Evolutionary conservation across 2,113 vertebrate genomes (phyloP).

Genomic region (Erythrocercus mccallii): DNA sequence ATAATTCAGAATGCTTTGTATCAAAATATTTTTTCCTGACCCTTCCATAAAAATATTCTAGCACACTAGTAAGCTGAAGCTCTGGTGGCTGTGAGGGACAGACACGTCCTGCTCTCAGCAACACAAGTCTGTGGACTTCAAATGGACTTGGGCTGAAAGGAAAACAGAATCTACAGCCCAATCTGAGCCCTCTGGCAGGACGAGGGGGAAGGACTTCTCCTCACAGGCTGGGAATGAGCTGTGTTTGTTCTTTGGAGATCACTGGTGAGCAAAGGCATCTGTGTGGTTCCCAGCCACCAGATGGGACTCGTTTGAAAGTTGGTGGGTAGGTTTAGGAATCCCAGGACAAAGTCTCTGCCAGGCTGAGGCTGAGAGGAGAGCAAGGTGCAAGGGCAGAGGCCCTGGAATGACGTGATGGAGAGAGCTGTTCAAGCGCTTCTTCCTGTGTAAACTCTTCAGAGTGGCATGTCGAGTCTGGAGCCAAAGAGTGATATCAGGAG

Average conservation of each 20-base stretch:
- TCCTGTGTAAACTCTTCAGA: not conserved
- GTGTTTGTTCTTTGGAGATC: not conserved
- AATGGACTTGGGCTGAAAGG: not conserved
- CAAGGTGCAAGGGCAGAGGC: not conserved
- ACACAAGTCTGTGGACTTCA: fast-evolving
- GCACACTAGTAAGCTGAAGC: not conserved
- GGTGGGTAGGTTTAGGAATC: not conserved
- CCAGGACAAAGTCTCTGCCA: not conserved
- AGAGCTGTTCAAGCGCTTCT: not conserved
- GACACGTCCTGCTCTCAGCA: not conserved
- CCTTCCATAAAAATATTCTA: not conserved
- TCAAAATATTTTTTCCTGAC: not conserved
- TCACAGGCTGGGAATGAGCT: not conserved
- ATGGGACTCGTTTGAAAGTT: not conserved
- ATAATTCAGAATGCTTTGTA: not conserved
- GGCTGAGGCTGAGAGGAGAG: not conserved
- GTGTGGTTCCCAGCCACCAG: not conserved
- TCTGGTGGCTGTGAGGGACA: not conserved
- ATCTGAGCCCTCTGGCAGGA: not conserved
- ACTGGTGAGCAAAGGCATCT: not conserved
- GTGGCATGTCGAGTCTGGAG: not conserved
- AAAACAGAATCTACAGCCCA: not conserved
- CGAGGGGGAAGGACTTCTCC: not conserved
- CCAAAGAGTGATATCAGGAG: not conserved
- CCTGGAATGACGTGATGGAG: not conserved